Conservation (phyloP, 2,888 invertebrate species). For the Tiliacea aurago region DNA sequence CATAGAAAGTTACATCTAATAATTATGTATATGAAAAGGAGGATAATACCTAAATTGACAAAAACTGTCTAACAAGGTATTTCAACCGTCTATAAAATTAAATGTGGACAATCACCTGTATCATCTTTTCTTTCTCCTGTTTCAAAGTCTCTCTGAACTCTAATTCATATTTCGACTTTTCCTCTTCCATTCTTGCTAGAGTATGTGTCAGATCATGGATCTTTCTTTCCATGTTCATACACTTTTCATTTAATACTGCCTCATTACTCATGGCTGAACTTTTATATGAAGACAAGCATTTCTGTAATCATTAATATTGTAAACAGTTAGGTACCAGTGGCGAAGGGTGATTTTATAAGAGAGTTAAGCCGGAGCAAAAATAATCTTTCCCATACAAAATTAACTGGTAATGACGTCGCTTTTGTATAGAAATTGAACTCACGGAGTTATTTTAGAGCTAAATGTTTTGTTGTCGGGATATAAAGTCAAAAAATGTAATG, state of each 20-base stretch:
- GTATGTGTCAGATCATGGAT: slow-evolving; percentile 81
- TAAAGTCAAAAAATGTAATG: too few species aligned
- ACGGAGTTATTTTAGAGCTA: too few species aligned
- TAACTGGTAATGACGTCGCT: too few species aligned
- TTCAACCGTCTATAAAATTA: background rate
- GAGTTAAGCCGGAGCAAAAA: too few species aligned
- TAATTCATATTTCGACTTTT: slow-evolving; percentile 79
- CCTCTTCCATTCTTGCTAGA: slow-evolving; percentile 84
- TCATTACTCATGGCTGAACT: slow-evolving; percentile 83
- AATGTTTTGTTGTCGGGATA: too few species aligned
- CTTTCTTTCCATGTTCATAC: slow-evolving; percentile 82
- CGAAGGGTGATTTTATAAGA: too few species aligned
- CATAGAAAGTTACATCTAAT: background rate
- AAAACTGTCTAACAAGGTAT: background rate
- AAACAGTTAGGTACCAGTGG: too few species aligned
- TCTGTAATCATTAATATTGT: slow-evolving; percentile 69
- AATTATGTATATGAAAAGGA: background rate
- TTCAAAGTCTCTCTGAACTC: slow-evolving; percentile 84
- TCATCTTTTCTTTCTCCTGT: slow-evolving; percentile 82
- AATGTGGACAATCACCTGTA: slow-evolving; percentile 72
- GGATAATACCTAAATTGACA: background rate
- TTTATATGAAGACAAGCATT: slow-evolving; percentile 77
- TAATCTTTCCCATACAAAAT: too few species aligned
- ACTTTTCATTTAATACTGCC: slow-evolving; percentile 83
- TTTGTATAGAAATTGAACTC: too few species aligned